A percentile compares a stretch with the other conserved stretches of the same genome.
These are phyloP conservation scores for Macrophya annulata DNA, from an alignment of 2,888 invertebrate species.

Conservation along the genomic window DNA sequence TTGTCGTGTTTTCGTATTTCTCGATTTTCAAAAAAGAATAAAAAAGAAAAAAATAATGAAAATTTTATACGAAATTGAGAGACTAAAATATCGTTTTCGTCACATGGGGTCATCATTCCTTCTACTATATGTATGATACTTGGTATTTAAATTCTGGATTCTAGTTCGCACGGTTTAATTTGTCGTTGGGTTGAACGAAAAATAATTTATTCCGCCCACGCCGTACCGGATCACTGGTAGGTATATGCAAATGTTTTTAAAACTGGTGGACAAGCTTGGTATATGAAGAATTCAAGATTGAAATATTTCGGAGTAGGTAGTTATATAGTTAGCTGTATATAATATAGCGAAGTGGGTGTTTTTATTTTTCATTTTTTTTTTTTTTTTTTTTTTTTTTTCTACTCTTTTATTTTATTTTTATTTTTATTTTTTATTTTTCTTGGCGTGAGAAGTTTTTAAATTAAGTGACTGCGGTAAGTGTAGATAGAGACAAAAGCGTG, in stretches of 20 bases:
- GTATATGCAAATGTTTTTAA: not conserved
- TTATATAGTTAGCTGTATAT: not conserved
- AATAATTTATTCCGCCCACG: constrained; percentile 26
- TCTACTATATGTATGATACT: not conserved
- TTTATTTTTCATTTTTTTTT: too few species aligned
- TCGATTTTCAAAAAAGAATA: not conserved
- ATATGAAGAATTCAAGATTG: constrained; percentile 9
- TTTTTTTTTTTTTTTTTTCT: too few species aligned
- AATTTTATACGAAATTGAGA: not conserved
- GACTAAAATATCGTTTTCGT: not conserved
- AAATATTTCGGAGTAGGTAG: not conserved
- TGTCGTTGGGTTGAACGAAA: constrained; percentile 1
- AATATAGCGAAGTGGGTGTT: too few species aligned
- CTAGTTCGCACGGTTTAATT: constrained; percentile 21
- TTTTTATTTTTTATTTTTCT: too few species aligned
- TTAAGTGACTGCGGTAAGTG: not conserved
- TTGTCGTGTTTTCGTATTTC: too few species aligned
- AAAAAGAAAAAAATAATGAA: not conserved
- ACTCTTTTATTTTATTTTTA: too few species aligned
- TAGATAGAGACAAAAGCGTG: not conserved
- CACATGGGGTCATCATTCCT: not conserved
- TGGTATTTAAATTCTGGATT: not conserved
- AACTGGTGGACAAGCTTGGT: too few species aligned
- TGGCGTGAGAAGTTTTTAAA: constrained; percentile 17
- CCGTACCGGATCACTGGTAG: not conserved